Evolutionary conservation across 2,888 invertebrate species (phyloP).

Genomic region (Drosophila ochracea): DNA sequence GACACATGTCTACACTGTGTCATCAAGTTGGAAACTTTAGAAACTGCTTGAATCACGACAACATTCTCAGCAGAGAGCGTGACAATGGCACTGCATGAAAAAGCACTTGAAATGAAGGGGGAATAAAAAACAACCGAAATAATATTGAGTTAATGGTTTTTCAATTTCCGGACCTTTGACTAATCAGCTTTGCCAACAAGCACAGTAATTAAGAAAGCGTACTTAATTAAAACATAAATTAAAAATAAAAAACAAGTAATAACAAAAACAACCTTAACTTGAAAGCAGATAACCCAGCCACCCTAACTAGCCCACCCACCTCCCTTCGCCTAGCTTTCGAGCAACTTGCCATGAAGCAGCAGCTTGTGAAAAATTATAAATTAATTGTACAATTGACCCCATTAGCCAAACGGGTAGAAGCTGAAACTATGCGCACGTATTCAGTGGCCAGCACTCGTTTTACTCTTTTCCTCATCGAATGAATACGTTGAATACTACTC

Average conservation of each 20-base stretch:
- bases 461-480: slow-evolving; percentile 8
- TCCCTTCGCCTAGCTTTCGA: slow-evolving; percentile 2
- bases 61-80: slow-evolving; percentile 12
- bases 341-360: slow-evolving; percentile 25
- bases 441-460: slow-evolving; percentile 15
- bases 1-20: slow-evolving; percentile 5
- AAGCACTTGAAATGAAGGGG: not conserved
- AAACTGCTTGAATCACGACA: slow-evolving; percentile 67
- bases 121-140: slow-evolving; percentile 25
- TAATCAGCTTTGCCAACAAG: not conserved
- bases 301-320: slow-evolving; percentile 3
- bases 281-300: slow-evolving; percentile 12
- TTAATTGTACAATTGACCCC: slow-evolving; percentile 73
- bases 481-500: slow-evolving; percentile 32
- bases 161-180: not conserved
- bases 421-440: slow-evolving; percentile 33
- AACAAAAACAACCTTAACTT: not conserved
- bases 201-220: not conserved
- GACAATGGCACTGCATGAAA: slow-evolving; percentile 37
- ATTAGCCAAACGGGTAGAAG: slow-evolving; percentile 42
- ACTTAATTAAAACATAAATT: not conserved
- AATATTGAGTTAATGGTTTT: slow-evolving; percentile 32
- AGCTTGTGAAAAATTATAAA: slow-evolving; percentile 59
- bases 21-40: slow-evolving; percentile 48
- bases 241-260: not conserved